Conservation (phyloP, 2,113 vertebrate species). For the Theropithecus gelada region DNA sequence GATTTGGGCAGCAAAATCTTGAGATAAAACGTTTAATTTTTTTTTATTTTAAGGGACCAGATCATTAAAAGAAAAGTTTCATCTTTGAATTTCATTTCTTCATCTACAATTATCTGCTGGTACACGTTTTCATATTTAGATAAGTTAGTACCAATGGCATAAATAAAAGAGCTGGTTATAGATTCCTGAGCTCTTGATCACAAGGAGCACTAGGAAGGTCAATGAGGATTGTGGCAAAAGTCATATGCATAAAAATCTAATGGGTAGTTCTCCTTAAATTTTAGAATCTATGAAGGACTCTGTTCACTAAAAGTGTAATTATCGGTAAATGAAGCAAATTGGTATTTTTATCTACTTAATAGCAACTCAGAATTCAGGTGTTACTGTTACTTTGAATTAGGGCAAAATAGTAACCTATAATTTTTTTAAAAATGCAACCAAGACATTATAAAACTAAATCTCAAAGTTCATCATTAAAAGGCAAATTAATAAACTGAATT, state of each 20-base stretch:
- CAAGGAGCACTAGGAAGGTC: not conserved
- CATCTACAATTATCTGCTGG: not conserved
- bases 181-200: not conserved
- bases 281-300: conserved; percentile 15
- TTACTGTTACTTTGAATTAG: conserved; percentile 50
- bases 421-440: not conserved
- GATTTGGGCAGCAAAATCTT: not conserved
- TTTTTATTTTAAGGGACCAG: not conserved
- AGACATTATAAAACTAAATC: conserved; percentile 36
- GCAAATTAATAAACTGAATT: conserved; percentile 46
- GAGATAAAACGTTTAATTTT: not conserved
- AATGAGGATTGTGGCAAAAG: not conserved
- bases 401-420: conserved; percentile 62
- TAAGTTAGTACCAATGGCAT: not conserved
- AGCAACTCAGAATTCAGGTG: conserved; percentile 33
- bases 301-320: conserved; percentile 32
- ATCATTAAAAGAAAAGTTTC: not conserved
- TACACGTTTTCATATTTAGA: not conserved
- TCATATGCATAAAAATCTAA: not conserved
- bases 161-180: not conserved
- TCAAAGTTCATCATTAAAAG: conserved; percentile 53
- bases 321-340: not conserved
- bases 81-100: conserved; percentile 38
- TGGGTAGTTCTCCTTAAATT: not conserved
- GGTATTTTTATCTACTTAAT: not conserved